Evolutionary conservation across 1,140 invertebrate species (phyloP), one percentile per base, ranked within the genome.

Genomic region (Drosophila repletoides): DNA sequence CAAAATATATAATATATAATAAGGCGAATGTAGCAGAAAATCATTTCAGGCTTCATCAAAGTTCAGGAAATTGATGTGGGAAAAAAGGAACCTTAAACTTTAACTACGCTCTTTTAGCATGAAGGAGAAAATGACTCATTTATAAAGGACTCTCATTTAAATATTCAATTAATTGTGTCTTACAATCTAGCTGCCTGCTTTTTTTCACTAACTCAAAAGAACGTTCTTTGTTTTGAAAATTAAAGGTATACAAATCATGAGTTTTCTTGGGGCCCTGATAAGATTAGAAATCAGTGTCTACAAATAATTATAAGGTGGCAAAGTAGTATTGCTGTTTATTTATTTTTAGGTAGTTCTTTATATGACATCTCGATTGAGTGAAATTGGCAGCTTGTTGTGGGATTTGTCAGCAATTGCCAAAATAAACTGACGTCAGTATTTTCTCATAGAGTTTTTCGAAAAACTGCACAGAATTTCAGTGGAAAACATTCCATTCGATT

Each of bases 241-340:
- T 10, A 2, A 19, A 19, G 45, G 26, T 10, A 22, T n/a, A 17
- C 14, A 43, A 9, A 12, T 17, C 10, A 58, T 12, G 19, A 28
- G 19, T 19, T 19, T 36, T 36, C 17, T 6, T 17, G 6, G 3
- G 5, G n/a, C 17, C 2, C 5, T 24, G 75, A 77, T 77, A 69
- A 77, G 75, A 77, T 77, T 65, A 60, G 28, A 45, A 72, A 69
- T 63, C 63, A 51, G n/a, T 38, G 49, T 26, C 19, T 6, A 19
- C 45, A 36, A 74, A 33, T 33, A n/a, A 52, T 29, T 24, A n/a
- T 55, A 33, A 58, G 28, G 36, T 60, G 53, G 22, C 49, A 38
- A 38, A 49, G 36, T 52, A 52, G 61, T 56, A 31, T 21, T 49
- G 9, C 56, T 46, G n/a, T 34, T 53, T 12, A 72, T 17, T 55